phyloP scores from a whole-genome alignment of 2,113 vertebrate species.

The Pseudorasbora parva region DNA sequence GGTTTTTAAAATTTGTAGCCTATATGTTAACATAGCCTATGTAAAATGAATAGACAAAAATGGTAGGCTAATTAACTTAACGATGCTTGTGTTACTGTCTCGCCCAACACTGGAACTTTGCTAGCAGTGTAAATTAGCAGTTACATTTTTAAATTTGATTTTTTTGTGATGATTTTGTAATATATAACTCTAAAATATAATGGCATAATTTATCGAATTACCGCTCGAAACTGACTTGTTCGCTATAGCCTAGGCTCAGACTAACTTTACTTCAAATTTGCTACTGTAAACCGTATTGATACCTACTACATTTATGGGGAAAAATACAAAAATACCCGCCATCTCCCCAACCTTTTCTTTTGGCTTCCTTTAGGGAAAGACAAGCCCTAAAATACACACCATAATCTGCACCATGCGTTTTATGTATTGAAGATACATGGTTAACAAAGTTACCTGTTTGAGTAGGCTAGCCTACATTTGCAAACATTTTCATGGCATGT shows the following conservation, averaged over 20 bases:
- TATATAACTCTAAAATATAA: neutral
- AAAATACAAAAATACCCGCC: neutral
- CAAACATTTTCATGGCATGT: neutral
- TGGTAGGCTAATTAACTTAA: neutral
- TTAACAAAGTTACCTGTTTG: constrained; percentile 12
- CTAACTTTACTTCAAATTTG: neutral
- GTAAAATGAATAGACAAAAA: neutral
- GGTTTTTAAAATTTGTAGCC: too few relatives aligned
- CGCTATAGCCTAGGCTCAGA: neutral
- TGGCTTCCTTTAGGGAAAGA: neutral
- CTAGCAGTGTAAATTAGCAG: neutral
- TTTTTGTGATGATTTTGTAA: neutral
- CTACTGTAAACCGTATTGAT: neutral
- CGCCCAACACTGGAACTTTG: neutral
- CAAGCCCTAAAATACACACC: neutral
- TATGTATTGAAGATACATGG: neutral
- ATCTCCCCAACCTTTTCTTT: neutral
- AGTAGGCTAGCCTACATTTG: neutral
- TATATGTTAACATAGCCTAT: neutral
- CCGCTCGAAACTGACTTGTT: neutral
- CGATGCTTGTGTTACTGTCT: neutral
- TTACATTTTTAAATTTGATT: neutral
- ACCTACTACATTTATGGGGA: neutral
- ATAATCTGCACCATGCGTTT: neutral
- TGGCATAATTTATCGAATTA: neutral